Percentiles rank a stretch among this genome's conserved stretches.
phyloP scores from a whole-genome alignment of 92 coral and sea anemone species.

The Zoanthus sociatus region DNA sequence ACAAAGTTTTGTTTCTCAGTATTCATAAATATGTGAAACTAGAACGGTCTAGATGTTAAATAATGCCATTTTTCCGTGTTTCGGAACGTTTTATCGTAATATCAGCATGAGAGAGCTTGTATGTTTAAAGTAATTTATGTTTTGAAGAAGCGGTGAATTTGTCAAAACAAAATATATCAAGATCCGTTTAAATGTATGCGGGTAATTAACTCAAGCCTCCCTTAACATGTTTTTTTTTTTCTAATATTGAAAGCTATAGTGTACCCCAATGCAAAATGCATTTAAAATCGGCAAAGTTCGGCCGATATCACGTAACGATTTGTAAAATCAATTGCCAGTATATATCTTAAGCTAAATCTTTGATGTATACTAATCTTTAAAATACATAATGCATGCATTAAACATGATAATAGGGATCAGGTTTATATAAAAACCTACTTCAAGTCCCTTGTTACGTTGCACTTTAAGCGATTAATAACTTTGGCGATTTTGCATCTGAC shows the following conservation, averaged over 20 bases:
- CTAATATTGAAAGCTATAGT: background rate
- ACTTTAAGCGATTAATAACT: background rate
- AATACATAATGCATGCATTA: conserved; percentile 12
- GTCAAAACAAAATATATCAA: background rate
- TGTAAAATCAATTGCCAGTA: background rate
- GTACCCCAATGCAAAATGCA: background rate
- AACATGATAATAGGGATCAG: conserved; percentile 2
- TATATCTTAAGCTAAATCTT: background rate
- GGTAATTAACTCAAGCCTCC: background rate
- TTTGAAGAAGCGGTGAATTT: background rate
- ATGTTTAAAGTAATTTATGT: background rate
- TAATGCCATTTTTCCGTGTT: background rate
- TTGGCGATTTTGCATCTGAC: background rate
- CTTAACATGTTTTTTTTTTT: background rate
- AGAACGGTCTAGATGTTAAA: background rate
- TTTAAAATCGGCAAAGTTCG: background rate
- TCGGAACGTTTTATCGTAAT: background rate
- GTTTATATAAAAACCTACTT: background rate
- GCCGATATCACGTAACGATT: background rate
- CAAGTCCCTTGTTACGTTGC: background rate
- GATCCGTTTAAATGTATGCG: conserved; percentile 6
- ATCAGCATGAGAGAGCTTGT: background rate
- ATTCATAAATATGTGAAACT: background rate
- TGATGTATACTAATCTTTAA: background rate
- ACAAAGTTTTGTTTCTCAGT: background rate